Percentiles rank a stretch among this genome's conserved stretches.
Evolutionary conservation across 2,888 invertebrate species (phyloP).

Genomic region (Andrena fulva): DNA sequence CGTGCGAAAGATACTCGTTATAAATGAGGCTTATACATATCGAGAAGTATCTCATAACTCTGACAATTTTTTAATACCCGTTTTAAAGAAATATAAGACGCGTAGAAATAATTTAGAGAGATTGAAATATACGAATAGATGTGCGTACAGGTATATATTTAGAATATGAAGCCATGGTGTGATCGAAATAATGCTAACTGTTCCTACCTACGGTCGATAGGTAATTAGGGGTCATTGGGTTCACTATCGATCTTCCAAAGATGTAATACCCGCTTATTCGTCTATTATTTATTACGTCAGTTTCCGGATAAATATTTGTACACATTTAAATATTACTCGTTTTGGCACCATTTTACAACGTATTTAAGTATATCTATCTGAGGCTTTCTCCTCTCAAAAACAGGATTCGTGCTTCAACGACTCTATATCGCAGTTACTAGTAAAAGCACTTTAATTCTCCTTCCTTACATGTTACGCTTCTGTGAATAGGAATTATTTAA

Average conservation of each 20-base stretch:
- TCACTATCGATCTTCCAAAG: conserved; percentile 47
- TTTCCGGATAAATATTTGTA: conserved; percentile 77
- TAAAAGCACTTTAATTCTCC: conserved; percentile 70
- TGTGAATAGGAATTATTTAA: conserved; percentile 70
- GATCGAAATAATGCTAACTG: conserved; percentile 31
- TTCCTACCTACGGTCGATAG: conserved; percentile 27
- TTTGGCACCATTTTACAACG: conserved; percentile 78
- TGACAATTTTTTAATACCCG: conserved; percentile 39
- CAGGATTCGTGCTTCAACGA: conserved; percentile 53
- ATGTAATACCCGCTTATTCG: conserved; percentile 38
- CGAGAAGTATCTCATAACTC: conserved; percentile 39
- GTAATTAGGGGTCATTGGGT: conserved; percentile 41
- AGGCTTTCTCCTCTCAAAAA: conserved; percentile 60
- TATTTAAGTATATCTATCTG: conserved; percentile 50
- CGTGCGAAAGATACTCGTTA: conserved; percentile 65
- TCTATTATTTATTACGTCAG: conserved; percentile 67
- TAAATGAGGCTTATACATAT: conserved; percentile 45
- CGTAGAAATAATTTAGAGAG: conserved; percentile 44
- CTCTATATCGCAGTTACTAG: conserved; percentile 67
- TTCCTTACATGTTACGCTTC: conserved; percentile 58
- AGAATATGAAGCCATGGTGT: conserved; percentile 21
- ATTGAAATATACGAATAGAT: conserved; percentile 43
- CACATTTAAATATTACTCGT: conserved; percentile 69
- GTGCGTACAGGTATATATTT: conserved; percentile 40
- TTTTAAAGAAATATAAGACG: conserved; percentile 39